Evolutionary conservation across 2,797 vertebrate genomes (phyloP).

Genomic region (Schizopygopsis pylzovi): DNA sequence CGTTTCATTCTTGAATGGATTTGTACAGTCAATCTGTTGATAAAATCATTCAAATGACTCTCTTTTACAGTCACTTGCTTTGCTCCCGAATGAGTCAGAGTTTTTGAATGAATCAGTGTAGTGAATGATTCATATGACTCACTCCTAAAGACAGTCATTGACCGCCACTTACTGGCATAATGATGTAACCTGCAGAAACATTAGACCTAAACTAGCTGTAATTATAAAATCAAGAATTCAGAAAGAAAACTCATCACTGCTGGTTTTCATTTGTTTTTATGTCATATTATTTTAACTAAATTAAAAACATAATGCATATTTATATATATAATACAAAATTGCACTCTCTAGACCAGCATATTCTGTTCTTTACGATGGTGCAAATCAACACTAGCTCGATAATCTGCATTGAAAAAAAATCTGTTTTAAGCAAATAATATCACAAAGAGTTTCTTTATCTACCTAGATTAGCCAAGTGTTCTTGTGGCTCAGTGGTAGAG

Average conservation of each 20-base stretch:
- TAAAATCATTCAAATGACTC: background rate
- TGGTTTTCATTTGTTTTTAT: background rate
- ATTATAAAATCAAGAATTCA: background rate
- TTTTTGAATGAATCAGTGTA: background rate
- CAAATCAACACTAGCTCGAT: no score
- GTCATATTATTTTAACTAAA: background rate
- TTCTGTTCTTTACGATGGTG: no score
- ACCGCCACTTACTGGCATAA: background rate
- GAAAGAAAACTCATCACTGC: background rate
- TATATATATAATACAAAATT: no score
- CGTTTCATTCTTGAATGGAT: background rate
- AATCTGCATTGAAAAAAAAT: no score
- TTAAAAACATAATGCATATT: no score
- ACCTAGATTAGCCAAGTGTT: background rate
- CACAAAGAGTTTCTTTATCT: background rate
- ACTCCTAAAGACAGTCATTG: background rate
- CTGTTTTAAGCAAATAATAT: no score
- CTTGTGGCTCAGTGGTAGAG: no score
- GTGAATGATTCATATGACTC: conserved; percentile 4
- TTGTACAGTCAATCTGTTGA: background rate
- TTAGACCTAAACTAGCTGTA: background rate
- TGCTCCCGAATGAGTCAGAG: background rate
- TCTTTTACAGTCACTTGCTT: background rate
- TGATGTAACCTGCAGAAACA: background rate
- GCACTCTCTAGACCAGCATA: no score